phyloP scores from a whole-genome alignment of 2,797 vertebrate genomes.

The Natrix natrix region DNA sequence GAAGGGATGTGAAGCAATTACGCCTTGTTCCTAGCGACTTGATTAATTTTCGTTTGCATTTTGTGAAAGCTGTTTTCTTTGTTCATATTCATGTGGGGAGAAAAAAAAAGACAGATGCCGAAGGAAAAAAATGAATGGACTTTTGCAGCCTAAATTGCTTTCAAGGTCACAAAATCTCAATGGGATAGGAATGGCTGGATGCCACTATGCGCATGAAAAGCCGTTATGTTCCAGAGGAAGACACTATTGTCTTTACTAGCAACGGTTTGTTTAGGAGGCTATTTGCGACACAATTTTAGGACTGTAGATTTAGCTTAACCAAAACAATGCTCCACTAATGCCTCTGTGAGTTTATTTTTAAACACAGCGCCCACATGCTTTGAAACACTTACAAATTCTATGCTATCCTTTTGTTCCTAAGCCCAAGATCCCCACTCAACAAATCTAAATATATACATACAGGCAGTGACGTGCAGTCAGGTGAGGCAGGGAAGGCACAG shows the following conservation, averaged over 20 bases:
- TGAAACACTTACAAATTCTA: not conserved
- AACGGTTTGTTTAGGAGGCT: not conserved
- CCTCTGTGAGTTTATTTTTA: not conserved
- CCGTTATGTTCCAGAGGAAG: conserved; percentile 12
- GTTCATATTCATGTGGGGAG: not conserved
- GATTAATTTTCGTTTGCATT: not conserved
- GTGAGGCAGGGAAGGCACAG: no score
- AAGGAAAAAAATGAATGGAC: not conserved
- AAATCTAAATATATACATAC: not conserved
- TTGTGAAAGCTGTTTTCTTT: not conserved
- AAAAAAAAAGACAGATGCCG: not conserved
- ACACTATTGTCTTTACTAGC: not conserved
- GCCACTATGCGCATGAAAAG: conserved; percentile 12
- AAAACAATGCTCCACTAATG: not conserved
- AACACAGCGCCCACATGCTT: no score
- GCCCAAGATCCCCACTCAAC: no score
- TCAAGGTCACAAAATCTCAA: not conserved
- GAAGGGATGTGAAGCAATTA: not conserved
- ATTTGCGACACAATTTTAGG: not conserved
- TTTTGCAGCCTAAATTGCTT: not conserved
- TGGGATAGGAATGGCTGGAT: conserved; percentile 7
- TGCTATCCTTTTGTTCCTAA: not conserved
- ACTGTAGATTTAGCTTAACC: not conserved
- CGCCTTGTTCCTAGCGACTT: not conserved
- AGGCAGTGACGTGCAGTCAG: not conserved